Evolutionary conservation across 1,140 invertebrate species (phyloP).

Genomic region (Batillaria attramentaria): DNA sequence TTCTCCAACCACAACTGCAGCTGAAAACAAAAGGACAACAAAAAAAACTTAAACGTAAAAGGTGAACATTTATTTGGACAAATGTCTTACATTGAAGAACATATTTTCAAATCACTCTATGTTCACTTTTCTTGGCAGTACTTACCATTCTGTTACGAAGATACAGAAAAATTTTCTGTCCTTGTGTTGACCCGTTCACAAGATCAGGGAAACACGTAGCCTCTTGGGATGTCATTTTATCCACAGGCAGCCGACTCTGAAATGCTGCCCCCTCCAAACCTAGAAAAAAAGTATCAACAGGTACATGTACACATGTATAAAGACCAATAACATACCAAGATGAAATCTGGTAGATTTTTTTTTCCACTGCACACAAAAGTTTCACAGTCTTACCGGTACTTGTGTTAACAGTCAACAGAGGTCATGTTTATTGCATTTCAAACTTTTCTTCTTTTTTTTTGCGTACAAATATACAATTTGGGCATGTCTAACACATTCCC

Average conservation of each 20-base stretch:
- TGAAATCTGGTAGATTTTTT: too few species aligned
- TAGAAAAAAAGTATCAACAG: constrained; percentile 21
- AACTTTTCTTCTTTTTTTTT: too few species aligned
- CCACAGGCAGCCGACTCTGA: constrained; percentile 86
- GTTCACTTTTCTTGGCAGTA: constrained; percentile 15
- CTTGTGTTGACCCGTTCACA: constrained; percentile 83
- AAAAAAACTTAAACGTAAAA: background rate
- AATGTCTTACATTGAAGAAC: background rate
- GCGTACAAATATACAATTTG: too few species aligned
- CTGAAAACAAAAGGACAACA: constrained; percentile 67
- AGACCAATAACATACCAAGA: too few species aligned
- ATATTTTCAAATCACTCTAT: background rate
- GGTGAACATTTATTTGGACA: background rate
- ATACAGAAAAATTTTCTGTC: constrained; percentile 92
- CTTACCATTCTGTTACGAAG: constrained; percentile 90
- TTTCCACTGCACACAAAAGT: too few species aligned
- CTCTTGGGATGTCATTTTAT: constrained; percentile 95
- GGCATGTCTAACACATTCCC: too few species aligned
- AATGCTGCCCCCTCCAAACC: constrained; percentile 72
- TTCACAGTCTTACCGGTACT: too few species aligned
- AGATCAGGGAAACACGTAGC: constrained; percentile 95
- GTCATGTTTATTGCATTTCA: too few species aligned
- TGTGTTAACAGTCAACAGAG: too few species aligned
- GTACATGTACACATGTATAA: too few species aligned
- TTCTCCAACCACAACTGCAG: constrained; percentile 98